phyloP scores from a whole-genome alignment of 1,140 invertebrate genomes.

The Parasteatoda tepidariorum region DNA sequence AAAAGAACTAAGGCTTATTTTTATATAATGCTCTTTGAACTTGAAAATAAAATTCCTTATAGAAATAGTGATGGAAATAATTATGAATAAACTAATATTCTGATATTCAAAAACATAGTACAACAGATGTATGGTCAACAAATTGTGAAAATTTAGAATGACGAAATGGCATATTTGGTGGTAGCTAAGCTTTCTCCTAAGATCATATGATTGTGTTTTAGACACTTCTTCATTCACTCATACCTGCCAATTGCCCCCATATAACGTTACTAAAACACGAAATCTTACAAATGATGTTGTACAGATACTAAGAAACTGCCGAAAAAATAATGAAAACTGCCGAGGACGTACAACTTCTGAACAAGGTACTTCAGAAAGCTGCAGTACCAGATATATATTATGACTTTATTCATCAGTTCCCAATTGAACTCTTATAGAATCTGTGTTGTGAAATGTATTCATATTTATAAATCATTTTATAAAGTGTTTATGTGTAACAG shows the following conservation, averaged over 20 bases:
- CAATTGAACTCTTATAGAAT: conserved; percentile 18
- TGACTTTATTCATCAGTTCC: conserved; percentile 16
- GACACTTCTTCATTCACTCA: neutral
- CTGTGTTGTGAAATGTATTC: conserved; percentile 31
- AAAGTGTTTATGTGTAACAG: conserved; percentile 13
- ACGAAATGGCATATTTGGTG: no score
- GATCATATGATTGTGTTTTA: neutral
- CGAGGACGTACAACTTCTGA: neutral
- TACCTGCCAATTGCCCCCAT: neutral
- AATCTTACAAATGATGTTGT: neutral
- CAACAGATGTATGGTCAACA: no score
- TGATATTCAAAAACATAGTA: no score
- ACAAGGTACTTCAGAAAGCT: neutral
- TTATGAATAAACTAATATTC: no score
- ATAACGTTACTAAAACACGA: neutral
- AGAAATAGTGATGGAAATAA: no score
- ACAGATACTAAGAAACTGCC: neutral
- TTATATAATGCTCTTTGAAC: neutral
- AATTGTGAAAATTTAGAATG: no score
- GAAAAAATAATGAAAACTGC: neutral
- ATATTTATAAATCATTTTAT: conserved; percentile 32
- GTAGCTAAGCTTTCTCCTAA: no score
- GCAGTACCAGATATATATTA: neutral
- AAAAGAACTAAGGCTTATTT: neutral
- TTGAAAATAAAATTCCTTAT: no score